Evolutionary conservation across 2,888 invertebrate genomes (phyloP), one percentile per base, ranked within the genome.

Genomic region (Embidobia sp.): DNA sequence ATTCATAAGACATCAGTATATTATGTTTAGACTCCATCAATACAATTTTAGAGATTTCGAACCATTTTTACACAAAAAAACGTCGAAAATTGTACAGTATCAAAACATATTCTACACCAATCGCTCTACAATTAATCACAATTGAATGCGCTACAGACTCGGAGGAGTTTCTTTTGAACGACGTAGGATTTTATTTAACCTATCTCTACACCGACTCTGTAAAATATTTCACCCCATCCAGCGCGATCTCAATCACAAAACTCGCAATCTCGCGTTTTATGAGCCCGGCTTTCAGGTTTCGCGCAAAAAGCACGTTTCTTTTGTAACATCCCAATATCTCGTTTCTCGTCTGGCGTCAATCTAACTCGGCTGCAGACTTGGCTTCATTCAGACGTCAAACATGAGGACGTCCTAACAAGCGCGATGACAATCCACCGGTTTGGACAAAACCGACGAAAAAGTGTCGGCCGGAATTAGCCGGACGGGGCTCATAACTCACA

Each of bases 301-400:
- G n/a, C 31, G 31, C 37, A 57, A 44, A 57, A 19, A 16, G 46
- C 35, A 35, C 33, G 10, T 35, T 51, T 35, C 33, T 26, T 51
- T 44, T 11, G 11, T n/a, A 57, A 55, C 44, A 22, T 29, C 42
- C 31, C 31, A 57, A 44, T 44, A 35, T 15, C 16, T 26, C 57
- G 31, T 59, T 59, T 44, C 16, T 44, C 35, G 22, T 46, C 46
- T 31, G 6, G 22, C 48, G 48, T 48, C 35, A 48, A 61, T 61
- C 61, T 48, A 48, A 48, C 48, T 61, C 59, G 26, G 22, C 46
- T 46, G 37, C 48, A 26, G 48, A 48, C 46, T 33, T 33, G 44
- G 22, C 48, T 35, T 61, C 48, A 48, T 42, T 46, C 35, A 31
- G 11, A 46, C 59, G 26, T 42, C 61, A 61, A 61, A 61, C n/a